Evolutionary conservation across 1,140 invertebrate species (phyloP).

Genomic region (Dinothrombium tinctorium): DNA sequence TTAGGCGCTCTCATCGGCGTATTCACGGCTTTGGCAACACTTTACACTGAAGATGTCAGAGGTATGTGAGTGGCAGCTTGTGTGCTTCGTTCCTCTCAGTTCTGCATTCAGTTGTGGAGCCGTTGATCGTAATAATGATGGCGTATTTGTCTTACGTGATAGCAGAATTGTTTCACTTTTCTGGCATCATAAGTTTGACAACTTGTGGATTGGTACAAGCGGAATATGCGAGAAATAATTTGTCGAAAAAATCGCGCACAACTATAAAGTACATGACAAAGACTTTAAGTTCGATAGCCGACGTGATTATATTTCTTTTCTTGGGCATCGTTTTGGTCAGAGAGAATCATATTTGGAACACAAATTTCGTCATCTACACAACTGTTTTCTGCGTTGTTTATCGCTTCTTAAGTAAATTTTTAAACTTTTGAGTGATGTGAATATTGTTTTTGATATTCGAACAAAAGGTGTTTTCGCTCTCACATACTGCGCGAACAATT

Average conservation of each 20-base stretch:
- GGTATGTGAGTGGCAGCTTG: slow-evolving; percentile 25
- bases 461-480: neutral
- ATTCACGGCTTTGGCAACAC: slow-evolving; percentile 32
- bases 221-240: slow-evolving; percentile 92
- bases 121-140: slow-evolving; percentile 94
- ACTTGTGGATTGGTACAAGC: slow-evolving; percentile 98
- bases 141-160: slow-evolving; percentile 92
- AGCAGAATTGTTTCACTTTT: slow-evolving; percentile 94
- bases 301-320: slow-evolving; percentile 99
- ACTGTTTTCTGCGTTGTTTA: slow-evolving; percentile 83
- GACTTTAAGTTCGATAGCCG: slow-evolving; percentile 83
- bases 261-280: slow-evolving; percentile 97
- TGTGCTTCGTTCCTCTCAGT: neutral
- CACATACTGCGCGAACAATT: neutral
- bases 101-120: slow-evolving; percentile 54
- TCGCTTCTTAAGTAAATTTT: slow-evolving; percentile 48
- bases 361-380: slow-evolving; percentile 73
- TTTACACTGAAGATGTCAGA: slow-evolving; percentile 26
- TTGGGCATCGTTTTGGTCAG: slow-evolving; percentile 88
- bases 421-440: neutral
- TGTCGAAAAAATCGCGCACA: slow-evolving; percentile 90
- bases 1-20: slow-evolving; percentile 33
- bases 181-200: slow-evolving; percentile 88
- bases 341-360: slow-evolving; percentile 80
- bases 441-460: neutral